Conservation (phyloP, 2,113 vertebrate genomes). For the Illadopsis cleaveri region DNA sequence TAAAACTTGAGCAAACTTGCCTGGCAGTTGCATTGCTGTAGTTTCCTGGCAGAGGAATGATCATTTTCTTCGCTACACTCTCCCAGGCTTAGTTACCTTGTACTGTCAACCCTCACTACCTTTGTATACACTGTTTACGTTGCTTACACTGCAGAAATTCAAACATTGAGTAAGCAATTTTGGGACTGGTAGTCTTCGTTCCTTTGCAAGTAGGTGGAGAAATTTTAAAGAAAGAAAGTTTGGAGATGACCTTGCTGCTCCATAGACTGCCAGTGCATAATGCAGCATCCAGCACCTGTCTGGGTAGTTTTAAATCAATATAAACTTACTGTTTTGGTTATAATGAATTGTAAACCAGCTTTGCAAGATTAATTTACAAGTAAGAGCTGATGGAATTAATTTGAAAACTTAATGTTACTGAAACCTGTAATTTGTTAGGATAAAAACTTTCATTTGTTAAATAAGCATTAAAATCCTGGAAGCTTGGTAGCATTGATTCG, state of each 20-base stretch:
- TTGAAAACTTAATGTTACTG: slow-evolving; percentile 1
- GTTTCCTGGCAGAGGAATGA: background rate
- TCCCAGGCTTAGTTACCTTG: background rate
- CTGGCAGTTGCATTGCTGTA: background rate
- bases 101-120: background rate
- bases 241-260: background rate
- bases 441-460: background rate
- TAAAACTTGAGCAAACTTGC: background rate
- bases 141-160: background rate
- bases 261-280: background rate
- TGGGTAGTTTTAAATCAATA: background rate
- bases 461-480: background rate
- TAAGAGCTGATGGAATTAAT: slow-evolving; percentile 11
- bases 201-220: background rate
- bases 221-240: background rate
- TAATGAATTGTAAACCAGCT: background rate
- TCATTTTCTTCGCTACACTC: background rate
- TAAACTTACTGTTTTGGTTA: background rate
- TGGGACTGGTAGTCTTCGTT: background rate
- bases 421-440: background rate
- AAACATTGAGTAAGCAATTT: background rate
- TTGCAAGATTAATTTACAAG: slow-evolving; percentile 27
- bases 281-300: background rate
- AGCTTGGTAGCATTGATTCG: background rate
- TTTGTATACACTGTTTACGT: background rate